Evolutionary conservation across 2,888 invertebrate species (phyloP).

Genomic region (Hoplodrina blanda): DNA sequence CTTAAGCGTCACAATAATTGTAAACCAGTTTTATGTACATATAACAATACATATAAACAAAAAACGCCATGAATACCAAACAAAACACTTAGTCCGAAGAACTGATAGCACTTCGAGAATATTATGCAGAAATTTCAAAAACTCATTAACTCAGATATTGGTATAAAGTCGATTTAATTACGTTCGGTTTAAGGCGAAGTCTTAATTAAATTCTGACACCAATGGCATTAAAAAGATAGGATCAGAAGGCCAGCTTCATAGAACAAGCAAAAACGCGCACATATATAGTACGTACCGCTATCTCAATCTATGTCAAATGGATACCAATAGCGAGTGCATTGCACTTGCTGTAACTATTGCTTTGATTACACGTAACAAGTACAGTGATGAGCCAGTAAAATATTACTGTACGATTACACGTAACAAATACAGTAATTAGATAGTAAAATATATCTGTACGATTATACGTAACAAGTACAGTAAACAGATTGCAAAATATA

Average conservation of each 20-base stretch:
- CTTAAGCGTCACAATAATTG: too few species aligned
- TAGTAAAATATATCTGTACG: too few species aligned
- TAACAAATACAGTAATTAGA: too few species aligned
- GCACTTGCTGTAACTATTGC: too few species aligned
- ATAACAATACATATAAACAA: not conserved
- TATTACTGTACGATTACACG: too few species aligned
- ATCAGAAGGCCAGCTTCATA: slow-evolving; percentile 3
- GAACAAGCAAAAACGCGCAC: not conserved
- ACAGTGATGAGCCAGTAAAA: too few species aligned
- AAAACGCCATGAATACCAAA: slow-evolving; percentile 6
- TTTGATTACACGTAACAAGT: too few species aligned
- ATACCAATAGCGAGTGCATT: not conserved
- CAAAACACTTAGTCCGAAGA: slow-evolving; percentile 21
- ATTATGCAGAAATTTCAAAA: slow-evolving; percentile 54
- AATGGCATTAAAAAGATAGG: not conserved
- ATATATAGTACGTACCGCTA: not conserved
- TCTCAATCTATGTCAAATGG: not conserved
- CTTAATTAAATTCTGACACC: slow-evolving; percentile 79
- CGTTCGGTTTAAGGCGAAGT: slow-evolving; percentile 31
- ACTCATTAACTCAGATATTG: slow-evolving; percentile 41
- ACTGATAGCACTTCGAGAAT: slow-evolving; percentile 20
- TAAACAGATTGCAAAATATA: too few species aligned
- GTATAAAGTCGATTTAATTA: slow-evolving; percentile 49
- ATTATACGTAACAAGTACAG: too few species aligned
- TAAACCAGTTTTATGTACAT: not conserved